Percentiles rank a stretch among this genome's conserved stretches.
Evolutionary conservation across 2,888 invertebrate genomes (phyloP).

Genomic region (Heteromyza rotundicornis): DNA sequence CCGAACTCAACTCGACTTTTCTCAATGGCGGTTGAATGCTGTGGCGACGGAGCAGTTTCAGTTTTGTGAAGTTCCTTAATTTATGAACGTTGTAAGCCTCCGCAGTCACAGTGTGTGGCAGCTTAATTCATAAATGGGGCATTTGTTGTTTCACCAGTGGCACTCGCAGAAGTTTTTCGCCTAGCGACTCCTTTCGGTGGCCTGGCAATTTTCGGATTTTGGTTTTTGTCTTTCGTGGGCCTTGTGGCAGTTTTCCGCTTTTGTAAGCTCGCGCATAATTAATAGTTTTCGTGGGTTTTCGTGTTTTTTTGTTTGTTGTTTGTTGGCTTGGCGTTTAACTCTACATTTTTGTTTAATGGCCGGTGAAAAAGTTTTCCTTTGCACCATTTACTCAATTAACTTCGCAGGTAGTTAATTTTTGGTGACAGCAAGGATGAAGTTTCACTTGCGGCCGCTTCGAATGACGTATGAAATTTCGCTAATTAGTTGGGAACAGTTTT

Average conservation of each 20-base stretch:
- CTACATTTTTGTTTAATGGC: slow-evolving; percentile 44
- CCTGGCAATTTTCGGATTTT: neutral
- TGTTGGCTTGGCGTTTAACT: slow-evolving; percentile 2
- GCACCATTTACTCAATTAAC: slow-evolving; percentile 52
- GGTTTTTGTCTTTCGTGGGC: slow-evolving; percentile 19
- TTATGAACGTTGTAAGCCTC: slow-evolving; percentile 17
- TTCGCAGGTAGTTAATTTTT: slow-evolving; percentile 60
- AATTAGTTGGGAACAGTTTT: neutral
- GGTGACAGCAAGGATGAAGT: slow-evolving; percentile 28
- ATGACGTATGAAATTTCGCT: neutral
- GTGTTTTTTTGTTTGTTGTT: no score
- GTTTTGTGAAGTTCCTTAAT: neutral
- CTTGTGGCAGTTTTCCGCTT: slow-evolving; percentile 56
- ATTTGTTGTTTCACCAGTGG: slow-evolving; percentile 1
- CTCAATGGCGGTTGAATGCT: neutral
- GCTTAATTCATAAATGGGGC: slow-evolving; percentile 14
- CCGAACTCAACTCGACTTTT: neutral
- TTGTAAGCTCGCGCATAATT: slow-evolving; percentile 57
- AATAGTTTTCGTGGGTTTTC: slow-evolving; percentile 53
- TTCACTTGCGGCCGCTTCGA: slow-evolving; percentile 10
- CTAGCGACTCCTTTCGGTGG: no score
- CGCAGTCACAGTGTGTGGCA: slow-evolving; percentile 6
- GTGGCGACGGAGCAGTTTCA: neutral
- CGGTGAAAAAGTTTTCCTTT: slow-evolving; percentile 40
- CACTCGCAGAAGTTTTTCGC: neutral